These are phyloP conservation scores for Elegia similella DNA, from an alignment of 2,888 invertebrate genomes.

Conservation along the genomic window DNA sequence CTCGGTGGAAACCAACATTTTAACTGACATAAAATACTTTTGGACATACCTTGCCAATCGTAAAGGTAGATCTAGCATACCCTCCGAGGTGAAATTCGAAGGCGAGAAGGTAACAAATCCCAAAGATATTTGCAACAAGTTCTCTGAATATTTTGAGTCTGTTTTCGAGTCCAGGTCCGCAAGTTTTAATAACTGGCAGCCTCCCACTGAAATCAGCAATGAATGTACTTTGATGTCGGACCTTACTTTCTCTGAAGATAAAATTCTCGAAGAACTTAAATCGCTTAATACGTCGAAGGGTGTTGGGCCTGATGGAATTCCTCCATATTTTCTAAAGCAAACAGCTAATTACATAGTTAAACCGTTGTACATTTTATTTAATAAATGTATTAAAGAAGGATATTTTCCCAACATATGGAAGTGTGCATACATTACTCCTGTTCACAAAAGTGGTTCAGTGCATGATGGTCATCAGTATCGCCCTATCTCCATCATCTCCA, in stretches of 20 bases:
- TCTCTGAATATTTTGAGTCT: neutral
- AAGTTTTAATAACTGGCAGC: neutral
- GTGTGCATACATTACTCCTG: constrained; percentile 1
- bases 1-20: neutral
- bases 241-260: neutral
- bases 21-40: neutral
- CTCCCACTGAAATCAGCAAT: neutral
- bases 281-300: neutral
- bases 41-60: too few species aligned
- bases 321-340: neutral
- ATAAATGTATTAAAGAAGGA: neutral
- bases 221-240: neutral
- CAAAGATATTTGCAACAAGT: neutral
- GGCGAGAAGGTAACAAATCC: neutral
- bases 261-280: too few species aligned
- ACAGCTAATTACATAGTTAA: neutral
- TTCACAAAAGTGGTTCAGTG: neutral
- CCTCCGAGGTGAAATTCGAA: neutral
- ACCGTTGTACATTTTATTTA: neutral
- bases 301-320: neutral
- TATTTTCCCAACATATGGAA: neutral
- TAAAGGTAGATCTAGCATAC: neutral
- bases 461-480: too few species aligned
- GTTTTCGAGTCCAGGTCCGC: neutral
- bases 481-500: too few species aligned